Conservation (phyloP, 2,888 invertebrate genomes). For the Cotesia congregata region DNA sequence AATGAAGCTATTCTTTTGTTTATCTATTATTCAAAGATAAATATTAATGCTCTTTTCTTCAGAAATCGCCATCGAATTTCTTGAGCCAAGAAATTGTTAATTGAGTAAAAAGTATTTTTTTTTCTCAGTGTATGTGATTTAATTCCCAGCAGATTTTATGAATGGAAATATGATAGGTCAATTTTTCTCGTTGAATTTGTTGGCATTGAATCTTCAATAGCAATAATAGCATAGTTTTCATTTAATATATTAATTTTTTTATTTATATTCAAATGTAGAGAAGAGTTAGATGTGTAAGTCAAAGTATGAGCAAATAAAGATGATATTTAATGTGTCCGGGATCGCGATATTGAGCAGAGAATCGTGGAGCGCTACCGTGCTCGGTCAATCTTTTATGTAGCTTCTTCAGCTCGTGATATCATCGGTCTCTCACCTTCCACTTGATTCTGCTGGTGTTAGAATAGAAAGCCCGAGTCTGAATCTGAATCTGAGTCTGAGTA, state of each 20-base stretch:
- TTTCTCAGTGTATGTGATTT: background rate
- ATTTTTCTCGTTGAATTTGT: conserved; percentile 26
- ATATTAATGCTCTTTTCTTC: too few species aligned
- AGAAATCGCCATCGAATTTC: too few species aligned
- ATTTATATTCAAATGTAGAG: background rate
- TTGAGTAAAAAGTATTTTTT: too few species aligned
- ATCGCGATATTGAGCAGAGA: conserved; percentile 32
- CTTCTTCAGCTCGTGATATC: conserved; percentile 38
- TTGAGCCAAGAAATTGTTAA: too few species aligned
- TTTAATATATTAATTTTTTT: background rate
- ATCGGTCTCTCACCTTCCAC: conserved; percentile 45
- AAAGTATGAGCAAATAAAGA: conserved; percentile 1
- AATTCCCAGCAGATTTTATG: background rate
- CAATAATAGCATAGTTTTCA: background rate
- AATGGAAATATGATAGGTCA: conserved; percentile 25
- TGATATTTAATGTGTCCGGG: conserved; percentile 25
- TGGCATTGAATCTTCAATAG: conserved; percentile 9
- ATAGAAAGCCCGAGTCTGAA: conserved; percentile 50
- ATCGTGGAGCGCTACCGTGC: conserved; percentile 28
- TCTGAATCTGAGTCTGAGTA: too few species aligned
- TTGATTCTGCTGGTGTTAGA: conserved; percentile 39
- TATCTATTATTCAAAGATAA: too few species aligned
- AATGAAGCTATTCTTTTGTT: too few species aligned
- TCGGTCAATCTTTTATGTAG: conserved; percentile 18
- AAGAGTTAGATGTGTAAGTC: background rate